A percentile compares a stretch with the other conserved stretches of the same genome.
Conservation (phyloP, 2,113 vertebrate genomes). For the Lepisosteus osseus region DNA sequence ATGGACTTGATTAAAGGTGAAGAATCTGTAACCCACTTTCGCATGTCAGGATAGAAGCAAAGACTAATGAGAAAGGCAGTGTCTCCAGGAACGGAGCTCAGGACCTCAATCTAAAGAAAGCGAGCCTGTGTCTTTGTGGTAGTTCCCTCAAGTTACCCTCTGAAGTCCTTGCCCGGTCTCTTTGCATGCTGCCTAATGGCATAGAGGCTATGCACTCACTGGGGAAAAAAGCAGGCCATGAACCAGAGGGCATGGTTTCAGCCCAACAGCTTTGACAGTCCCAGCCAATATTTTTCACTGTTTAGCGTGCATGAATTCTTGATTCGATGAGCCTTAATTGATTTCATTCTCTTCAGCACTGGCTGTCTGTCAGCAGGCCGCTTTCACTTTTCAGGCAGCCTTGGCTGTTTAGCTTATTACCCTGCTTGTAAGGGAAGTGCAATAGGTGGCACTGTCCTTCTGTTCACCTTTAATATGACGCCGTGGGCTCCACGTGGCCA, state of each 20-base stretch:
- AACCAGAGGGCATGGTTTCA: background rate
- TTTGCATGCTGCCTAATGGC: slow-evolving; percentile 15
- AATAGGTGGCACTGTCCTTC: slow-evolving; percentile 45
- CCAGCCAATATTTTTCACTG: slow-evolving; percentile 84
- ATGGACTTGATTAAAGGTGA: too few species aligned
- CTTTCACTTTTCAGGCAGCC: slow-evolving; percentile 25
- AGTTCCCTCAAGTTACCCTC: too few species aligned
- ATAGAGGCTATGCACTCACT: slow-evolving; percentile 5
- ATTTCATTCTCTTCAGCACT: slow-evolving; percentile 80
- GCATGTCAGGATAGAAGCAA: too few species aligned
- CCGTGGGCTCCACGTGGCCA: slow-evolving; percentile 57
- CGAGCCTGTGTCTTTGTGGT: too few species aligned
- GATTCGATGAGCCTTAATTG: slow-evolving; percentile 95
- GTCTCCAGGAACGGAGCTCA: too few species aligned
- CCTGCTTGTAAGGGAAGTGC: slow-evolving; percentile 32
- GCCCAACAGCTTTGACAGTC: slow-evolving; percentile 50
- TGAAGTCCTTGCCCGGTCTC: too few species aligned
- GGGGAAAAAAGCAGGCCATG: slow-evolving; percentile 8
- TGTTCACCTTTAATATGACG: slow-evolving; percentile 58
- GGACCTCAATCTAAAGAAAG: too few species aligned
- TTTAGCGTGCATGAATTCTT: slow-evolving; percentile 86
- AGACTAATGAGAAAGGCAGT: too few species aligned
- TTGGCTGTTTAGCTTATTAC: slow-evolving; percentile 42
- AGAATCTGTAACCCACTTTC: too few species aligned
- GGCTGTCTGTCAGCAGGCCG: slow-evolving; percentile 65